Conservation (phyloP, 2,888 invertebrate genomes). For the Drosophila neutralis region DNA sequence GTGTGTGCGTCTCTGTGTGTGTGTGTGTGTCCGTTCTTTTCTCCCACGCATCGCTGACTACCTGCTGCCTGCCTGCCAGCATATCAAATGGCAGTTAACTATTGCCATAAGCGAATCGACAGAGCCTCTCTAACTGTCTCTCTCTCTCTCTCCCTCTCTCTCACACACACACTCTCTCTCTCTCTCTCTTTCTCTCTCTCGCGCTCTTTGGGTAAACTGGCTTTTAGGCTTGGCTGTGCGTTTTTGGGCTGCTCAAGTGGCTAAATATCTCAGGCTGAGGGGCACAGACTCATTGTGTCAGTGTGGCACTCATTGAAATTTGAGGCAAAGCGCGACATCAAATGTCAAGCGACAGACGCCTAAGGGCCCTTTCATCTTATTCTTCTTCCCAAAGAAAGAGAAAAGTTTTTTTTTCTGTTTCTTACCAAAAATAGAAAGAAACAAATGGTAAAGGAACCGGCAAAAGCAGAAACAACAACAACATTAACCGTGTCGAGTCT, state of each 20-base stretch:
- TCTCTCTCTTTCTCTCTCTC: neutral
- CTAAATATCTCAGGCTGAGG: conserved; percentile 24
- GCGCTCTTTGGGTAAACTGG: neutral
- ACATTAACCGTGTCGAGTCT: conserved; percentile 11
- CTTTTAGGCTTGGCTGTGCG: conserved; percentile 11
- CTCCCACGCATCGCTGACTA: conserved; percentile 56
- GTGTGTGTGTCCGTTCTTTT: conserved; percentile 8
- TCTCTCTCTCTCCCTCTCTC: neutral
- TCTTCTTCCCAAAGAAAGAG: conserved; percentile 6
- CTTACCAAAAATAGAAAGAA: conserved; percentile 16
- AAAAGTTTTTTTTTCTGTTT: neutral
- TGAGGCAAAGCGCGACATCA: conserved; percentile 68
- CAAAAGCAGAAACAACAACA: neutral
- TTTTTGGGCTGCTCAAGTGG: conserved; percentile 64
- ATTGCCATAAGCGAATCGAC: conserved; percentile 53
- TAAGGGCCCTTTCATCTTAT: conserved; percentile 26
- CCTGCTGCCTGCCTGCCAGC: conserved; percentile 18
- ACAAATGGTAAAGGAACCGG: neutral
- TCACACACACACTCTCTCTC: neutral
- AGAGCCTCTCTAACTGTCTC: conserved; percentile 5
- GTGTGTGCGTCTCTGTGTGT: conserved; percentile 6
- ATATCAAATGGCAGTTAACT: conserved; percentile 70
- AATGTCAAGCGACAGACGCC: conserved; percentile 65
- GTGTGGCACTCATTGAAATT: conserved; percentile 66
- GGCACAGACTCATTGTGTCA: conserved; percentile 40